Conservation (phyloP, 1,140 invertebrate genomes). For the Brachystomella parvula region DNA sequence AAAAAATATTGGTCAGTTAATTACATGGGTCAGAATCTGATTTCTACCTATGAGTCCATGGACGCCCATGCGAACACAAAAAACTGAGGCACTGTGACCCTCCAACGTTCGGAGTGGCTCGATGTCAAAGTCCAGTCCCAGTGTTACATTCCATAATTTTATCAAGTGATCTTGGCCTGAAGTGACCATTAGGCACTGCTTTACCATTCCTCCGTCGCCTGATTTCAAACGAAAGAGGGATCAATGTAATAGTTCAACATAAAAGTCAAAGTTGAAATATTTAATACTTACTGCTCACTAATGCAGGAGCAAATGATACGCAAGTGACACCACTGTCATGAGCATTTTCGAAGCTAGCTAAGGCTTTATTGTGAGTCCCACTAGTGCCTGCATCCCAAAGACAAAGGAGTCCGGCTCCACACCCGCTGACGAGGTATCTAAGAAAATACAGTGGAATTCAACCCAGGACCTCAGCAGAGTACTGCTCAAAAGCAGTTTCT, state of each 20-base stretch:
- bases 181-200: conserved; percentile 35
- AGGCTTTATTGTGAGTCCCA: conserved; percentile 41
- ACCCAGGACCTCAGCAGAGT: too few species aligned
- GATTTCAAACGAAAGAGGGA: conserved; percentile 5
- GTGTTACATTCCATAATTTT: conserved; percentile 60
- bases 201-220: conserved; percentile 33
- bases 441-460: too few species aligned
- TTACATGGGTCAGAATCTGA: not conserved
- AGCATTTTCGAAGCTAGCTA: conserved; percentile 52
- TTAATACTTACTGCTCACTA: conserved; percentile 16
- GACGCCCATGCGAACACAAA: conserved; percentile 33
- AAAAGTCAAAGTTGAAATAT: not conserved
- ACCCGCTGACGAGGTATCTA: conserved; percentile 59
- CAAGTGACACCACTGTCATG: conserved; percentile 64
- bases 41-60: conserved; percentile 5
- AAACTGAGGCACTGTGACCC: conserved; percentile 35
- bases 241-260: not conserved
- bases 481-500: too few species aligned
- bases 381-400: conserved; percentile 52
- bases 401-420: conserved; percentile 56
- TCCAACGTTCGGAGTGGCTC: conserved; percentile 30
- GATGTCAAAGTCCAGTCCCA: conserved; percentile 40
- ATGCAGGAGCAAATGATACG: conserved; percentile 41
- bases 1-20: not conserved
- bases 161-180: conserved; percentile 53